These are phyloP conservation scores for Sebastes steindachneri DNA, from an alignment of 2,797 vertebrate genomes.

Conservation along the genomic window DNA sequence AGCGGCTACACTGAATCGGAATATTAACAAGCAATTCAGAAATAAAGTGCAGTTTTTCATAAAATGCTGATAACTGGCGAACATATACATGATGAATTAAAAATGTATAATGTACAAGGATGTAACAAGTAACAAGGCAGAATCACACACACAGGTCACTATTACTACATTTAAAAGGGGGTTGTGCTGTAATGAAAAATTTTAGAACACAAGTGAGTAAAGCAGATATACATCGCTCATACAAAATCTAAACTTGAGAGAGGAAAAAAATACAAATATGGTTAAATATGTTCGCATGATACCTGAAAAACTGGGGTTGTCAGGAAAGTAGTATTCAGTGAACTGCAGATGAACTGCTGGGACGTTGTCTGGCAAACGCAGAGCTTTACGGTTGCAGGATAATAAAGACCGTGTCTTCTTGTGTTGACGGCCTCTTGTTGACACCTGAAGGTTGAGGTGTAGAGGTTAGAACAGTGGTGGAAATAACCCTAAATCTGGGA, in stretches of 20 bases:
- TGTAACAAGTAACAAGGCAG: neutral
- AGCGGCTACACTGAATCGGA: too few relatives aligned
- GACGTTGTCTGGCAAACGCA: conserved; percentile 84
- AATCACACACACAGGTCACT: neutral
- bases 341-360: conserved; percentile 96
- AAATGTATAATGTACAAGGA: neutral
- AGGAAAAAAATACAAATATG: neutral
- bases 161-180: neutral
- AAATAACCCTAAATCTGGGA: neutral
- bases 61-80: neutral
- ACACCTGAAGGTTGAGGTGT: conserved; percentile 84
- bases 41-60: neutral
- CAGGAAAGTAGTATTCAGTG: conserved; percentile 96
- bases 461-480: neutral
- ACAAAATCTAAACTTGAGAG: neutral
- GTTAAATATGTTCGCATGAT: conserved; percentile 12
- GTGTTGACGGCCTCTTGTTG: conserved; percentile 90
- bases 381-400: conserved; percentile 90
- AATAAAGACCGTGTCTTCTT: conserved; percentile 93
- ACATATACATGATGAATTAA: neutral
- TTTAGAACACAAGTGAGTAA: neutral
- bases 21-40: too few relatives aligned
- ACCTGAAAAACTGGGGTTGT: conserved; percentile 91
- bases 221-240: neutral
- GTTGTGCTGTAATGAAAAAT: neutral